phyloP scores from a whole-genome alignment of 2,888 invertebrate genomes.

The Eutolmus rufibarbis region DNA sequence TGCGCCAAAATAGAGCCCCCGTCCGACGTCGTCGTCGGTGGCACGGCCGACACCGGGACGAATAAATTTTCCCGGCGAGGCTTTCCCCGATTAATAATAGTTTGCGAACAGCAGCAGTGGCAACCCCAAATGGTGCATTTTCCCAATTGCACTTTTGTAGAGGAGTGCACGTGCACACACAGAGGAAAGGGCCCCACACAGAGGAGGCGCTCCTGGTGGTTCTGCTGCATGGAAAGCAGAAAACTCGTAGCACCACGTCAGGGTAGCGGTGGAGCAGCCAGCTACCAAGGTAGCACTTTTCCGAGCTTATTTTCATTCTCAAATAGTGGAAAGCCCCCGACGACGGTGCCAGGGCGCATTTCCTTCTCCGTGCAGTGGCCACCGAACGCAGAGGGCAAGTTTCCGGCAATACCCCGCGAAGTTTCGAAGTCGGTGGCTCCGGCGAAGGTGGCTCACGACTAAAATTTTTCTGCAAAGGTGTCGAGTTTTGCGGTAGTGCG shows the following conservation, averaged over 20 bases:
- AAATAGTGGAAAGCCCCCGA: constrained; percentile 31
- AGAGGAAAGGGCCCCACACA: neutral
- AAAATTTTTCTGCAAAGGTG: neutral
- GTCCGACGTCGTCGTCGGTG: neutral
- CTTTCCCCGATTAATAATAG: neutral
- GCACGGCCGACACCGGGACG: neutral
- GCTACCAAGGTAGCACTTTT: constrained; percentile 28
- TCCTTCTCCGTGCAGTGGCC: neutral
- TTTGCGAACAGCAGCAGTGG: neutral
- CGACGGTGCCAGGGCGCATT: constrained; percentile 6
- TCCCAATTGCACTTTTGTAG: neutral
- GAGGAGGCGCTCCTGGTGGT: neutral
- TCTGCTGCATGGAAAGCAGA: neutral
- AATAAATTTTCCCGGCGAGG: neutral
- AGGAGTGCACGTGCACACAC: neutral
- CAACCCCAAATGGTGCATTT: constrained; percentile 33
- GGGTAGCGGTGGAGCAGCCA: neutral
- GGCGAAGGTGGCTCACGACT: neutral
- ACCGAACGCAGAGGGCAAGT: neutral
- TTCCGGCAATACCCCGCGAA: neutral
- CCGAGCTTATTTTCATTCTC: constrained; percentile 35
- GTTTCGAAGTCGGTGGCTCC: neutral
- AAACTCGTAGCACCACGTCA: neutral
- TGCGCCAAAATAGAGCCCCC: neutral
- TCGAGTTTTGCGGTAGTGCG: neutral